Conservation (phyloP, 2,113 vertebrate species). For the Pantherophis guttatus region DNA sequence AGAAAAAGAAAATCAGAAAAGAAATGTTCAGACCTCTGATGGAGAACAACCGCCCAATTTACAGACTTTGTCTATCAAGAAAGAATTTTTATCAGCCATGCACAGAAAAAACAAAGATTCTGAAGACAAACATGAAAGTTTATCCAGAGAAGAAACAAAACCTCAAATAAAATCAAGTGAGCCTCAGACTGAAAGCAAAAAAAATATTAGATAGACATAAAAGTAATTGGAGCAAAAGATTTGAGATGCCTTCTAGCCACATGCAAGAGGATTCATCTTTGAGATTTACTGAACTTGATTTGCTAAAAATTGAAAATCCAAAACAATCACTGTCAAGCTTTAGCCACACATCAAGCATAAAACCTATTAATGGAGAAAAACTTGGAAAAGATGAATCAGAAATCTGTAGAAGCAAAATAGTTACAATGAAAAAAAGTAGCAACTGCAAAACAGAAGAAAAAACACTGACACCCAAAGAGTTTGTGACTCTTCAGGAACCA, state of each 20-base stretch:
- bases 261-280: background rate
- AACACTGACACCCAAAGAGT: rapidly evolving
- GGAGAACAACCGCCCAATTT: slow-evolving; percentile 36
- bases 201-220: background rate
- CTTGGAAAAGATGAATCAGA: slow-evolving; percentile 2
- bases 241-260: background rate
- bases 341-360: background rate
- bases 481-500: rapidly evolving
- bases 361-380: background rate
- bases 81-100: slow-evolving; percentile 58
- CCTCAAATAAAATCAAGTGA: background rate
- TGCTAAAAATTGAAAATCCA: background rate
- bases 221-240: background rate
- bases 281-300: background rate
- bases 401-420: slow-evolving; percentile 17
- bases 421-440: background rate
- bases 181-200: background rate
- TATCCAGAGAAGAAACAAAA: slow-evolving; percentile 2
- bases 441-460: background rate
- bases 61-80: slow-evolving; percentile 44
- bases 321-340: background rate
- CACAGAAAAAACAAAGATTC: slow-evolving; percentile 60
- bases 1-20: slow-evolving; percentile 20
- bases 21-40: background rate
- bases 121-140: background rate